Conservation (phyloP, 2,113 vertebrate genomes). For the Nanorana parkeri region DNA sequence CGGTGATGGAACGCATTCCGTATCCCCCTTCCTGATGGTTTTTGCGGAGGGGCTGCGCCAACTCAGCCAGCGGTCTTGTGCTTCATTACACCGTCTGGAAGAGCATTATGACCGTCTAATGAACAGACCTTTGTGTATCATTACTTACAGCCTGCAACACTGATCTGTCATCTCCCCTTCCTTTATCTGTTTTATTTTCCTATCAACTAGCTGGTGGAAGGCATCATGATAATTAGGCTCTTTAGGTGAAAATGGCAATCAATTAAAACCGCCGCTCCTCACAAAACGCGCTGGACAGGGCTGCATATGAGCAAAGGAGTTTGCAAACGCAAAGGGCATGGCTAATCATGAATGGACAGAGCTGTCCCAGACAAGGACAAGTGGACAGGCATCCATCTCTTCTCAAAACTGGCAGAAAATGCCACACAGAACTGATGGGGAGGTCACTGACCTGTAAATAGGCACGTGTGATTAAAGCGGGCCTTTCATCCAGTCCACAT, state of each 20-base stretch:
- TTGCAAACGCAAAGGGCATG: too few species aligned
- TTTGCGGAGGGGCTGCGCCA: background rate
- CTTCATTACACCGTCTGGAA: slow-evolving; percentile 33
- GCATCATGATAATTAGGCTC: background rate
- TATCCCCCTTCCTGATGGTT: background rate
- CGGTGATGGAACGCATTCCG: background rate
- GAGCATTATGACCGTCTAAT: slow-evolving; percentile 29
- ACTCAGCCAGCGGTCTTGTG: slow-evolving; percentile 17
- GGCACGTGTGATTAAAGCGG: too few species aligned
- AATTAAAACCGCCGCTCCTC: background rate
- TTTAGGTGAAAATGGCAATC: background rate
- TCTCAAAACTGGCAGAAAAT: too few species aligned
- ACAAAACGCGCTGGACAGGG: too few species aligned
- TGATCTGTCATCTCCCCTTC: slow-evolving; percentile 26
- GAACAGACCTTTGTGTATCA: slow-evolving; percentile 27
- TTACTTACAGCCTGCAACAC: slow-evolving; percentile 28
- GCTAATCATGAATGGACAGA: too few species aligned
- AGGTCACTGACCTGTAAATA: too few species aligned
- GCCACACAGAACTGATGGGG: too few species aligned
- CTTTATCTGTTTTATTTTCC: slow-evolving; percentile 41
- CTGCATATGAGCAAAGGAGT: too few species aligned
- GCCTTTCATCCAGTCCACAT: too few species aligned
- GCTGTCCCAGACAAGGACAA: too few species aligned
- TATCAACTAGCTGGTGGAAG: slow-evolving; percentile 3
- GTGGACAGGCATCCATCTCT: too few species aligned